Evolutionary conservation across 2,888 invertebrate species (phyloP), one percentile per base, ranked within the genome.

Genomic region (Drosophila kanekoi): DNA sequence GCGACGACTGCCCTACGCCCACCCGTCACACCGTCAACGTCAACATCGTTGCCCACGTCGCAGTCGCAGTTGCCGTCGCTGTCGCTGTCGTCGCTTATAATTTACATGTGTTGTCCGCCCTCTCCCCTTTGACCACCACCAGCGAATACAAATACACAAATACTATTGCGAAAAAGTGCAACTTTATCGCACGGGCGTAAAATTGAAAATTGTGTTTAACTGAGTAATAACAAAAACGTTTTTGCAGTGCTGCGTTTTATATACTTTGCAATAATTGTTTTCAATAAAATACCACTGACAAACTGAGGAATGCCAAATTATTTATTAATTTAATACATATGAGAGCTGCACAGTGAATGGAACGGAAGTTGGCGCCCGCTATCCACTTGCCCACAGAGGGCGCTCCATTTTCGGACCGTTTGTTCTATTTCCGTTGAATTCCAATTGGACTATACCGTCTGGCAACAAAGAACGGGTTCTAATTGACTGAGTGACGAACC

Each of bases 401-500:
- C 71, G 72, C 53, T 66, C 72, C 79, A 79, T 65, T 81, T 77
- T 77, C 48, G 71, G 67, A 53, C 60, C 67, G 64, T 81, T 80
- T 74, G 75, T 75, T 81, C 72, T 72, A 76, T 81, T 75, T 81
- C 85, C 80, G 79, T 66, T 76, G 51, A 38, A 66, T 57, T 60
- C 71, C 64, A 83, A 81, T 74, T 62, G 74, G 68, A 78, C 63
- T 56, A 58, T 59, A 48, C 14, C 47, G 44, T 48, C 48, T 44
- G 20, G 14, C 54, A 78, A 57, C 65, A 78, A 74, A 80, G 77
- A 84, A 84, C 84, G 85, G 82, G 87, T 84, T 87, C 79, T 79
- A 84, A 87, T 81, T 84, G 64, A 84, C 78, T 81, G 82, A 75
- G 54, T 65, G 79, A 79, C 70, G 75, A 70, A 69, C 53, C 59